Percentiles rank a stretch among this genome's conserved stretches.
phyloP scores from a whole-genome alignment of 2,113 vertebrate genomes.

The Aphelocoma coerulescens region DNA sequence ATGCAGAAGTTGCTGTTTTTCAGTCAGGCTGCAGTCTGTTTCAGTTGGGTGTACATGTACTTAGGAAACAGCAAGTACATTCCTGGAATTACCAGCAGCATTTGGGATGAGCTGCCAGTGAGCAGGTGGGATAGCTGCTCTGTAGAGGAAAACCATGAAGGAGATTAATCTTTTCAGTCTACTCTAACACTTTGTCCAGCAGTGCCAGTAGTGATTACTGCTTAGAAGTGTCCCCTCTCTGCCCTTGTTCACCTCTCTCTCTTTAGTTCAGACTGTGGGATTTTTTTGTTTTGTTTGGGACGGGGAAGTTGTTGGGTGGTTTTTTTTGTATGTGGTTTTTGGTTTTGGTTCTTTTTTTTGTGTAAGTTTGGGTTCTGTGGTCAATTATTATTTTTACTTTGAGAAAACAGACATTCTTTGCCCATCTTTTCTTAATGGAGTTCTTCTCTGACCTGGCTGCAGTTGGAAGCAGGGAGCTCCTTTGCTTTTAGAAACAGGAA shows the following conservation, averaged over 20 bases:
- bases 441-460: not conserved
- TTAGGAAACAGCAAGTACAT: not conserved
- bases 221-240: not conserved
- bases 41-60: not conserved
- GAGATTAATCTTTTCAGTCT: not conserved
- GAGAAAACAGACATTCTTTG: not conserved
- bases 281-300: not conserved
- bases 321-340: not conserved
- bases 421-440: not conserved
- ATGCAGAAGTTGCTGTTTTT: not conserved
- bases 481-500: not conserved
- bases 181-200: not conserved
- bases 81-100: not conserved
- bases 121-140: not conserved
- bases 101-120: not conserved
- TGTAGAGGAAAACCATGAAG: not conserved
- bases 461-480: not conserved
- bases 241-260: not conserved
- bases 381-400: not conserved
- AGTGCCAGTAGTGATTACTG: not conserved
- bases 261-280: not conserved
- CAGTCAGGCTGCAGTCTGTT: not conserved
- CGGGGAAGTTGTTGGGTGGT: not conserved
- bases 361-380: not conserved
- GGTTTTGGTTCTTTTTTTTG: not conserved